These are phyloP conservation scores for Acanthurus lineatus DNA, from an alignment of 2,797 vertebrate genomes.

Conservation along the genomic window DNA sequence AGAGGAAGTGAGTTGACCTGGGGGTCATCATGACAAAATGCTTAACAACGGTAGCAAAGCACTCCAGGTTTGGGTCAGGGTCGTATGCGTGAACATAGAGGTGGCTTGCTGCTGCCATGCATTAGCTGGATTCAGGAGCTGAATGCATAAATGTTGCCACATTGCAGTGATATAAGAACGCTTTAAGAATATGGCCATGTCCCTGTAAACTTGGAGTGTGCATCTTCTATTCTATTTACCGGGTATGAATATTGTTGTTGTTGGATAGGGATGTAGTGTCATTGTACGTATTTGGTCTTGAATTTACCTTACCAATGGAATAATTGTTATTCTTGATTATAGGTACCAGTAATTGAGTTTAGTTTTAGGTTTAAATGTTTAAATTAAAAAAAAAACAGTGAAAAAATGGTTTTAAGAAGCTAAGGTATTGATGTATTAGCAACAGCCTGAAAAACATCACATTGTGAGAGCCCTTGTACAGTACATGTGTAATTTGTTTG, in stretches of 20 bases:
- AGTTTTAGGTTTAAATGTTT: constrained; percentile 1
- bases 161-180: constrained; percentile 8
- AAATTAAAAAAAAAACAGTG: background rate
- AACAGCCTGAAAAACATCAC: constrained; percentile 16
- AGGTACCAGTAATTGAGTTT: background rate
- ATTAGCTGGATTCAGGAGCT: constrained; percentile 46
- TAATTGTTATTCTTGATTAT: background rate
- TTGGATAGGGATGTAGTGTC: background rate
- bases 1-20: constrained; percentile 75
- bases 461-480: constrained; percentile 20
- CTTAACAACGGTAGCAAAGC: constrained; percentile 76
- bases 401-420: background rate
- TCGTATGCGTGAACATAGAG: constrained; percentile 53
- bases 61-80: constrained; percentile 76
- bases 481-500: constrained; percentile 36
- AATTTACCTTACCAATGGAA: background rate
- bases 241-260: background rate
- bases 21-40: constrained; percentile 78
- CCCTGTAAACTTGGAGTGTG: background rate
- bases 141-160: constrained; percentile 31
- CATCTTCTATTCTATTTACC: background rate
- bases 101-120: constrained; percentile 31
- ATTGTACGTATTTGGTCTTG: background rate
- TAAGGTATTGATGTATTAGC: constrained; percentile 24
- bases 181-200: background rate